These are phyloP conservation scores for Siniperca obscura DNA, from an alignment of 2,797 vertebrate genomes.

Conservation along the genomic window DNA sequence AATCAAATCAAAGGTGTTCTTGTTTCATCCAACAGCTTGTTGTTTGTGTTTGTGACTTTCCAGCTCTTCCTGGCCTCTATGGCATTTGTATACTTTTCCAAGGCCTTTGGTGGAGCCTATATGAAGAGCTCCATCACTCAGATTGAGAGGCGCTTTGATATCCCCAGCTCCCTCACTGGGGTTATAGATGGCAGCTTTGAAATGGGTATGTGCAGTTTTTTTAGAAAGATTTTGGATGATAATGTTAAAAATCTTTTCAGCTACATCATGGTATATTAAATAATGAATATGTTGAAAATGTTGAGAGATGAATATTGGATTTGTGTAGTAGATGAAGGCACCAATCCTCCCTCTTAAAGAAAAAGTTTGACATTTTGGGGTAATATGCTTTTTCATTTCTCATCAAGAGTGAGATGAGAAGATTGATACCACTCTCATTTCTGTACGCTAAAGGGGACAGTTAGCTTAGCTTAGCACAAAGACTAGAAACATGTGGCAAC, in stretches of 20 bases:
- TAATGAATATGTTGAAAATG: too few species aligned
- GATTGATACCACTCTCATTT: not conserved
- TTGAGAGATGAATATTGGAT: not conserved
- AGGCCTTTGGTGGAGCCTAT: conserved; percentile 92
- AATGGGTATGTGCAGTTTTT: conserved; percentile 85
- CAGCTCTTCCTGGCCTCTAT: conserved; percentile 91
- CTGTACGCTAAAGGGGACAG: too few species aligned
- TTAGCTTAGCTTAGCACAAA: not conserved
- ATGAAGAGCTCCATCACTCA: conserved; percentile 95
- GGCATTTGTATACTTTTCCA: conserved; percentile 89
- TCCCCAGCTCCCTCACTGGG: conserved; percentile 92
- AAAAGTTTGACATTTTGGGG: not conserved
- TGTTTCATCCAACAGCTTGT: not conserved
- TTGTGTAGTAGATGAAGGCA: not conserved
- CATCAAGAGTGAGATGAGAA: not conserved
- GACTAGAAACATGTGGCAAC: not conserved
- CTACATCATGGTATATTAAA: not conserved
- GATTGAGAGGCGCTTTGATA: conserved; percentile 94
- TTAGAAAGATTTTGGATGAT: not conserved
- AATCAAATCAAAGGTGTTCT: not conserved
- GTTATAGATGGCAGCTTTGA: conserved; percentile 96
- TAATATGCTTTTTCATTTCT: not conserved
- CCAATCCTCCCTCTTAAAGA: not conserved
- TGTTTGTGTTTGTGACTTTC: conserved; percentile 44
- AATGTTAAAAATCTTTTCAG: too few species aligned